phyloP scores from a whole-genome alignment of 2,888 invertebrate species.

The Hoplodrina ambigua region DNA sequence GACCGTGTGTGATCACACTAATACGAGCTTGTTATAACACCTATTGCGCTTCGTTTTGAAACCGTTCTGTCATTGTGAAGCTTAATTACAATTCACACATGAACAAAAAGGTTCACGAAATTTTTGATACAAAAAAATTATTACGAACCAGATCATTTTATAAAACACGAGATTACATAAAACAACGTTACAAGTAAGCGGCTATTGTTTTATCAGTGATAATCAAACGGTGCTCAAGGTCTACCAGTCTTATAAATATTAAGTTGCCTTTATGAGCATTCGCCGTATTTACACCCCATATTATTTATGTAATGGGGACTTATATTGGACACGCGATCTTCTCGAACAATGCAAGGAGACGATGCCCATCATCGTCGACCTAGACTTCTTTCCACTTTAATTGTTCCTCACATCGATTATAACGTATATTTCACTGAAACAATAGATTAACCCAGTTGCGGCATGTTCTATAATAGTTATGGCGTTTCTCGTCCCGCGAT shows the following conservation, averaged over 20 bases:
- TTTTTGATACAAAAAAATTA: conserved; percentile 35
- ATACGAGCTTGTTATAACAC: conserved; percentile 81
- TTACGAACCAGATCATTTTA: conserved; percentile 57
- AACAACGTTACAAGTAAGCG: conserved; percentile 66
- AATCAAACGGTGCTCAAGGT: conserved; percentile 77
- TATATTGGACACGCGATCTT: conserved; percentile 87
- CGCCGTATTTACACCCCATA: conserved; percentile 81
- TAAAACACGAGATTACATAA: conserved; percentile 63
- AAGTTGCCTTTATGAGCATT: conserved; percentile 76
- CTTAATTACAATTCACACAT: conserved; percentile 76
- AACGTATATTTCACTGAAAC: conserved; percentile 82
- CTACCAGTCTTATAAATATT: conserved; percentile 79
- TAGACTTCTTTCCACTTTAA: conserved; percentile 88
- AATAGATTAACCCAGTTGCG: conserved; percentile 86
- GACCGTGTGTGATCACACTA: conserved; percentile 84
- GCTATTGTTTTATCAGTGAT: conserved; percentile 72
- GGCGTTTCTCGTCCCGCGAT: conserved; percentile 75
- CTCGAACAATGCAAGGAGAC: conserved; percentile 89
- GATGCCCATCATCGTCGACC: conserved; percentile 79
- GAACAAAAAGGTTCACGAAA: conserved; percentile 58
- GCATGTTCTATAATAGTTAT: conserved; percentile 75
- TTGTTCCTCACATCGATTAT: conserved; percentile 83
- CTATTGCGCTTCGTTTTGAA: conserved; percentile 77
- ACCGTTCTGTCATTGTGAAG: conserved; percentile 74
- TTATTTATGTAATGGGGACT: conserved; percentile 89